Evolutionary conservation across 2,113 vertebrate genomes (phyloP).

Genomic region (Oncorhynchus gorbuscha): DNA sequence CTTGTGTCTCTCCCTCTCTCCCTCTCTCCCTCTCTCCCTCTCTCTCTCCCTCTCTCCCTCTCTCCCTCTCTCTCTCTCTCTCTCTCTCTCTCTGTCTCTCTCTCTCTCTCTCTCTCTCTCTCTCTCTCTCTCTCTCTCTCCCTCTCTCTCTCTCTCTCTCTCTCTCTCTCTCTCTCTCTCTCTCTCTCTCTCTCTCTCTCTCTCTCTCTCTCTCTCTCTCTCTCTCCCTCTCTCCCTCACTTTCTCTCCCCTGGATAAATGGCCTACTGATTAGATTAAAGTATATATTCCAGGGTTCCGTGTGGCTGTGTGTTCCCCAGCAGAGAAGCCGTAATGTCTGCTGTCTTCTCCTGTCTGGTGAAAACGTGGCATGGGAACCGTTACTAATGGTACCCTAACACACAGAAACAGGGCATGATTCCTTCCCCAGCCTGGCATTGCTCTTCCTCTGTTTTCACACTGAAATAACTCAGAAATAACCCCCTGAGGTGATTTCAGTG

Average conservation of each 20-base stretch:
- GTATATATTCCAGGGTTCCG: slow-evolving; percentile 1
- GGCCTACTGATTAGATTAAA: slow-evolving; percentile 13
- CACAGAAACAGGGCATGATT: slow-evolving; percentile 16
- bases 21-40: neutral
- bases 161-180: neutral
- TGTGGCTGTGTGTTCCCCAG: neutral
- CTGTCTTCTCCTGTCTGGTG: neutral
- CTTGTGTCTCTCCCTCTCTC: neutral
- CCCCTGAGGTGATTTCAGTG: slow-evolving; percentile 9
- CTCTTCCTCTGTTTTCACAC: slow-evolving; percentile 45
- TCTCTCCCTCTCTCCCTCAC: neutral
- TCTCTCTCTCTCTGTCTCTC: neutral
- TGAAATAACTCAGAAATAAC: slow-evolving; percentile 54
- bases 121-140: neutral
- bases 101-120: neutral
- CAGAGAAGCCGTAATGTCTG: neutral
- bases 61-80: neutral
- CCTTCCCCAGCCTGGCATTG: slow-evolving; percentile 10
- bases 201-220: neutral
- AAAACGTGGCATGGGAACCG: slow-evolving; percentile 15
- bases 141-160: neutral
- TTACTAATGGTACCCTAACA: neutral
- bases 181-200: neutral
- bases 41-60: neutral
- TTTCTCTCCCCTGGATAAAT: neutral